These are phyloP conservation scores for Trachythela sp. DNA, from an alignment of 64 coral and sea anemone genomes.

Conservation along the genomic window DNA sequence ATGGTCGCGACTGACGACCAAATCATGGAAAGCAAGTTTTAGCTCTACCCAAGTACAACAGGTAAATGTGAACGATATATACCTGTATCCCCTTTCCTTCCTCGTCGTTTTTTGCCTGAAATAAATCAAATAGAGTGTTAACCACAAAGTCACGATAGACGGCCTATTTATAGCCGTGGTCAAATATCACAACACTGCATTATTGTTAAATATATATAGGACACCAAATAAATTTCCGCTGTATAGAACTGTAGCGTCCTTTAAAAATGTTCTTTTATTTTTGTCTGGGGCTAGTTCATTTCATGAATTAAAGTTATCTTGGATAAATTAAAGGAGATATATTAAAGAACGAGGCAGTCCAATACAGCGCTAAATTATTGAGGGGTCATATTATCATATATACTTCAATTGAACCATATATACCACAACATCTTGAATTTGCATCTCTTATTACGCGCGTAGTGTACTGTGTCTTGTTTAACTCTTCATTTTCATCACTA, in stretches of 20 bases:
- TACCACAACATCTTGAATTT: neutral
- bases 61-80: neutral
- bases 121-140: neutral
- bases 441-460: neutral
- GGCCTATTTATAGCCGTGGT: neutral
- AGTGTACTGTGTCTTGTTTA: neutral
- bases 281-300: too few relatives aligned
- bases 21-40: too few relatives aligned
- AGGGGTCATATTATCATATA: too few relatives aligned
- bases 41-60: neutral
- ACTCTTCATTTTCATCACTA: neutral
- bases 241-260: too few relatives aligned
- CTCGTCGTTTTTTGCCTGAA: neutral
- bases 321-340: too few relatives aligned
- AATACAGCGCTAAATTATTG: too few relatives aligned
- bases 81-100: neutral
- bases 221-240: too few relatives aligned
- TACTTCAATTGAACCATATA: neutral
- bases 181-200: neutral
- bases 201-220: neutral
- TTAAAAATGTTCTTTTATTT: too few relatives aligned
- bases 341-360: too few relatives aligned
- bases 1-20: too few relatives aligned
- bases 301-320: too few relatives aligned
- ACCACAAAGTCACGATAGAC: neutral